These are phyloP conservation scores for Epinotia ramella DNA, from an alignment of 2,888 invertebrate species.

Conservation along the genomic window DNA sequence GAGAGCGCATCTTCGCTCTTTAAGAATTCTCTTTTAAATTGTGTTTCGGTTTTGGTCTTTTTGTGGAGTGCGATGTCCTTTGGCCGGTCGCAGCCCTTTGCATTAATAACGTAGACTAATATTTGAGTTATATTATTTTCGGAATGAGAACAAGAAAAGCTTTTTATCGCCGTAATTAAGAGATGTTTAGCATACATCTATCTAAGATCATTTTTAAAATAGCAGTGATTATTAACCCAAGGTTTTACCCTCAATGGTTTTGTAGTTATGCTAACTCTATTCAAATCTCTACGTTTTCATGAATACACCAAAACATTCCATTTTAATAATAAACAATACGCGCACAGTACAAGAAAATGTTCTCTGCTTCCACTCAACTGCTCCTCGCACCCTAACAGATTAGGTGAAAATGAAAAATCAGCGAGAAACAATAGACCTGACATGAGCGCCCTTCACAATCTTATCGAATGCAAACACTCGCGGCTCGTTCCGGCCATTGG, in stretches of 20 bases:
- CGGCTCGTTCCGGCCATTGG: conserved; percentile 78
- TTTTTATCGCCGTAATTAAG: conserved; percentile 20
- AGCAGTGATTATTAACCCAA: background rate
- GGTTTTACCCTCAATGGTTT: no score
- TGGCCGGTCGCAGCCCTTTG: conserved; percentile 70
- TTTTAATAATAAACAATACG: background rate
- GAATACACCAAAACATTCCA: background rate
- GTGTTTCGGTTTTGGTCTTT: conserved; percentile 79
- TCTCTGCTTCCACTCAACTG: conserved; percentile 33
- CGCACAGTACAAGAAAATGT: conserved; percentile 18
- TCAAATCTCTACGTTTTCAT: no score
- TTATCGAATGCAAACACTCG: conserved; percentile 84
- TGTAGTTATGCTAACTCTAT: no score
- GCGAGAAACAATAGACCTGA: conserved; percentile 46
- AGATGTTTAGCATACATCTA: conserved; percentile 10
- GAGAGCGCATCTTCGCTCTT: conserved; percentile 74
- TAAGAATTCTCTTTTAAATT: conserved; percentile 84
- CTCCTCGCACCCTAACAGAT: conserved; percentile 37
- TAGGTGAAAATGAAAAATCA: conserved; percentile 45
- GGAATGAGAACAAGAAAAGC: conserved; percentile 11
- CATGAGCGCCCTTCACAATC: conserved; percentile 51
- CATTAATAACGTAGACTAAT: conserved; percentile 74
- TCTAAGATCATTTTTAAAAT: background rate
- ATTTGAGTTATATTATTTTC: conserved; percentile 53
- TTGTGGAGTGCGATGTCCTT: conserved; percentile 73